Evolutionary conservation across 2,797 vertebrate genomes (phyloP).

Genomic region (Sebastes taczanowskii): DNA sequence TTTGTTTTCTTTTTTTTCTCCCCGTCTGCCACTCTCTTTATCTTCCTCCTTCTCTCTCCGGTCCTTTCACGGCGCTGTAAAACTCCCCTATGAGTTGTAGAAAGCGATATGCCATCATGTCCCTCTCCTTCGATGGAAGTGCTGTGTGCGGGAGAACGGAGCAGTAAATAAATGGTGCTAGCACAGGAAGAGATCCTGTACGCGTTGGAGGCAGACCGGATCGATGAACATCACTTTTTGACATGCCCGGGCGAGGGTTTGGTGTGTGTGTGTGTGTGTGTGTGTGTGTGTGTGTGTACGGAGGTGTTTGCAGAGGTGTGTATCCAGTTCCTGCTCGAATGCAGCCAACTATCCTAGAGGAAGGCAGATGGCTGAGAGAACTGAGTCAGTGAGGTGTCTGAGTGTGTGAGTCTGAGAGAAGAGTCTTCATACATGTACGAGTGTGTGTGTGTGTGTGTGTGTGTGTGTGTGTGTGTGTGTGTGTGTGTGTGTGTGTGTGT

Average conservation of each 20-base stretch:
- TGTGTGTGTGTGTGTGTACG: neutral
- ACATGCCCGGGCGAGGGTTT: constrained; percentile 2
- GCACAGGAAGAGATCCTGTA: constrained; percentile 5
- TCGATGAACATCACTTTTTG: constrained; percentile 58
- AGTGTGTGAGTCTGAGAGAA: constrained; percentile 16
- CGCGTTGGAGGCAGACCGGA: constrained; percentile 23
- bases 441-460: neutral
- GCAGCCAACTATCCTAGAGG: constrained; percentile 12
- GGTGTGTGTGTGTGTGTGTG: constrained; percentile 27
- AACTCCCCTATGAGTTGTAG: constrained; percentile 37
- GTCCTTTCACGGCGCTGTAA: neutral
- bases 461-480: constrained; percentile 1
- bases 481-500: neutral
- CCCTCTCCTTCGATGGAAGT: constrained; percentile 23
- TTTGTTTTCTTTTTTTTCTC: constrained; percentile 12
- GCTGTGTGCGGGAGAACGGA: constrained; percentile 22
- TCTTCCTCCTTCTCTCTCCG: neutral
- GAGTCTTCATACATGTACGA: neutral
- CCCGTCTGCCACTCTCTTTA: constrained; percentile 1
- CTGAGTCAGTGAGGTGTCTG: constrained; percentile 10
- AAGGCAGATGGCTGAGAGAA: constrained; percentile 27
- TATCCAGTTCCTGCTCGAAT: constrained; percentile 24
- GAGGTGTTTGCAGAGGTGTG: constrained; percentile 30
- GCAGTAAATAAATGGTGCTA: constrained; percentile 37
- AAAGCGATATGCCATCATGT: constrained; percentile 29